Percentiles rank a stretch among this genome's conserved stretches.
Conservation (phyloP, 2,113 vertebrate genomes). For the Mirza zaza region DNA sequence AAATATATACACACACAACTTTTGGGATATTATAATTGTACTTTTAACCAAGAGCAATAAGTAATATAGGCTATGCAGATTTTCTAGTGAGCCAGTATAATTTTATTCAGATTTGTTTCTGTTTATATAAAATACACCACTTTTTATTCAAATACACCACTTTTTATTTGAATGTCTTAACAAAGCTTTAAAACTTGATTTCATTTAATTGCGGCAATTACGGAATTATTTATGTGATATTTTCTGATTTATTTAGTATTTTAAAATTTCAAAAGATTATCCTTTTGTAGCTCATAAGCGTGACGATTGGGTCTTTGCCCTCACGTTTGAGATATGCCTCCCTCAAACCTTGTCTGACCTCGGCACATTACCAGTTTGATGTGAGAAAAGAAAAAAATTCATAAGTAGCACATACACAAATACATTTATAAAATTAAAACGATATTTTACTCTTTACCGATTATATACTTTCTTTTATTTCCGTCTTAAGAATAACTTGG, state of each 20-base stretch:
- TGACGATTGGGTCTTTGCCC: too few species aligned
- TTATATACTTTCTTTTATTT: background rate
- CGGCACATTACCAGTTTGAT: too few species aligned
- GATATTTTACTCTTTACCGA: background rate
- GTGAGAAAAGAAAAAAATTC: background rate
- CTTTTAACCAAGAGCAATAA: slow-evolving; percentile 36
- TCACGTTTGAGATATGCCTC: too few species aligned
- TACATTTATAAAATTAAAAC: background rate
- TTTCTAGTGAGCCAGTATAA: background rate
- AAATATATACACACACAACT: background rate
- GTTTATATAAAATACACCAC: background rate
- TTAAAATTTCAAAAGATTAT: background rate
- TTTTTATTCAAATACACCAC: background rate
- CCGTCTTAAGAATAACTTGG: background rate
- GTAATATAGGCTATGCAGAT: background rate
- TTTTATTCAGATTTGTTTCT: background rate
- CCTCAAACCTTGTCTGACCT: too few species aligned
- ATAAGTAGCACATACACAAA: background rate
- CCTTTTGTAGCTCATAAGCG: too few species aligned
- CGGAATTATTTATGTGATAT: background rate
- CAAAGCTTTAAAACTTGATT: slow-evolving; percentile 10
- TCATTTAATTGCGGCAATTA: background rate
- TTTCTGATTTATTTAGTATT: slow-evolving; percentile 31
- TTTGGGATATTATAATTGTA: background rate
- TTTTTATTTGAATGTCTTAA: background rate